Evolutionary conservation across 2,797 vertebrate genomes (phyloP).

Genomic region (Microctenopoma stevenorrisi): DNA sequence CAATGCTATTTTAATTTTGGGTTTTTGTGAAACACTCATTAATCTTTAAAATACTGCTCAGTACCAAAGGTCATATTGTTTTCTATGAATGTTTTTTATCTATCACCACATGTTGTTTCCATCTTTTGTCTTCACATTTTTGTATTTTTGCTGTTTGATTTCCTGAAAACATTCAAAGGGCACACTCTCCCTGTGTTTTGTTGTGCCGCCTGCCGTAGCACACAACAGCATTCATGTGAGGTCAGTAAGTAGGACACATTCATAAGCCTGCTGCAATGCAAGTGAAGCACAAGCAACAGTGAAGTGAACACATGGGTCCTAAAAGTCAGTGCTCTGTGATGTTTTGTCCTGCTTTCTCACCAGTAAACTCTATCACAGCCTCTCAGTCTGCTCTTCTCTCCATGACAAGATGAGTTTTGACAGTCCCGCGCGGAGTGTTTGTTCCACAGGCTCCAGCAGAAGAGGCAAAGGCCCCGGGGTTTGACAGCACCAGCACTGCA

Average conservation of each 20-base stretch:
- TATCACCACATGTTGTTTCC: slow-evolving; percentile 18
- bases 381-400: slow-evolving; percentile 30
- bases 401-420: slow-evolving; percentile 55
- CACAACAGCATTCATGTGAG: slow-evolving; percentile 11
- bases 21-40: slow-evolving; percentile 65
- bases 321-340: slow-evolving; percentile 37
- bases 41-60: slow-evolving; percentile 65
- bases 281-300: slow-evolving; percentile 42
- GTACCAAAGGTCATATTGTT: slow-evolving; percentile 41
- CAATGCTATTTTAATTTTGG: slow-evolving; percentile 71
- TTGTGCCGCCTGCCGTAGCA: slow-evolving; percentile 19
- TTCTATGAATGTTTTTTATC: slow-evolving; percentile 35
- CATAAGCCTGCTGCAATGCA: slow-evolving; percentile 49
- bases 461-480: slow-evolving; percentile 40
- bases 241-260: slow-evolving; percentile 61
- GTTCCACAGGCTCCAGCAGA: slow-evolving; percentile 47
- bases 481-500: slow-evolving; percentile 47
- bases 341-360: slow-evolving; percentile 29
- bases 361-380: slow-evolving; percentile 34
- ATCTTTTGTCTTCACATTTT: slow-evolving; percentile 21
- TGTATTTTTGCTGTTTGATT: slow-evolving; percentile 32
- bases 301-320: slow-evolving; percentile 37
- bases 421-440: slow-evolving; percentile 57
- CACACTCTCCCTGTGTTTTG: neutral
- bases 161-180: slow-evolving; percentile 22